A percentile compares a stretch with the other conserved stretches of the same genome.
These are phyloP conservation scores for Morinoia aosen DNA, from an alignment of 2,888 invertebrate genomes.

Conservation along the genomic window DNA sequence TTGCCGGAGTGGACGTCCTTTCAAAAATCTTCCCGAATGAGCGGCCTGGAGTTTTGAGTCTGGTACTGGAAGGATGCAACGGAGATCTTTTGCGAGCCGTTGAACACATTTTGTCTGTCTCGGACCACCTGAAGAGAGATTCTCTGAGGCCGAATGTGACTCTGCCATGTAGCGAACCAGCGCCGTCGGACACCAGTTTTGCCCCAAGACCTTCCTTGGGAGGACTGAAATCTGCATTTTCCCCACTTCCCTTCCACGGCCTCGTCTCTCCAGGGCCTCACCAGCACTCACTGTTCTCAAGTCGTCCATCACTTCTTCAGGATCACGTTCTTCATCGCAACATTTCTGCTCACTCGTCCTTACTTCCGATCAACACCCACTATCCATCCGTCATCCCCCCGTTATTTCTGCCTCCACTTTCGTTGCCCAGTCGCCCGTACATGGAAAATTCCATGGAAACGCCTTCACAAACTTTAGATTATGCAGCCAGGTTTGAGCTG, in stretches of 20 bases:
- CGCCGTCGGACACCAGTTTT: constrained; percentile 35
- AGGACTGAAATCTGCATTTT: constrained; percentile 66
- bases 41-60: constrained; percentile 87
- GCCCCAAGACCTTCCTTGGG: constrained; percentile 64
- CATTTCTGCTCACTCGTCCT: constrained; percentile 55
- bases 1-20: constrained; percentile 77
- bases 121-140: constrained; percentile 53
- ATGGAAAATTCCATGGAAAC: not conserved
- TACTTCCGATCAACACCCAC: constrained; percentile 57
- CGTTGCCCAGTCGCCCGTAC: constrained; percentile 57
- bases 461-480: not conserved
- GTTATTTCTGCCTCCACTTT: constrained; percentile 62
- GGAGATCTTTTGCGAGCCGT: constrained; percentile 92
- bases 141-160: constrained; percentile 55
- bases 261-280: constrained; percentile 49
- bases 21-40: constrained; percentile 91
- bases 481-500: constrained; percentile 56
- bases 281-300: constrained; percentile 57
- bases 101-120: constrained; percentile 80
- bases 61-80: constrained; percentile 92
- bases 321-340: constrained; percentile 60
- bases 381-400: constrained; percentile 65
- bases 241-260: constrained; percentile 57
- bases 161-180: constrained; percentile 35
- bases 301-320: constrained; percentile 54